These are phyloP conservation scores for Puffinus mauretanicus DNA, from an alignment of 2,113 vertebrate species.

Conservation along the genomic window DNA sequence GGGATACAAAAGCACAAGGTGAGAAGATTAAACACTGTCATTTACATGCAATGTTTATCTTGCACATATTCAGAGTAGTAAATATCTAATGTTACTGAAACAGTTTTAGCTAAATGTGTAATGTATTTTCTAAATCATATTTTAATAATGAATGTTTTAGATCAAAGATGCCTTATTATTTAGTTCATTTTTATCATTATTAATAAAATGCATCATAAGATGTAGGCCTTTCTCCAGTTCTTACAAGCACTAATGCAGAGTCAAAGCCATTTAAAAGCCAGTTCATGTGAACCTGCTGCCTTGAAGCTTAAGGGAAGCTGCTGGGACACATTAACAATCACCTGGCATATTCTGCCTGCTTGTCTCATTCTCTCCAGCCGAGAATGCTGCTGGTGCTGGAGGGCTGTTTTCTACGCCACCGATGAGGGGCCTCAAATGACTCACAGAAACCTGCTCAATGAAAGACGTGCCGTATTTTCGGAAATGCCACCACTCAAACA, in stretches of 20 bases:
- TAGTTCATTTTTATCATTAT: not conserved
- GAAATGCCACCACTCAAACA: slow-evolving; percentile 99
- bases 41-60: not conserved
- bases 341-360: slow-evolving; percentile 89
- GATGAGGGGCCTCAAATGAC: slow-evolving; percentile 90
- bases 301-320: not conserved
- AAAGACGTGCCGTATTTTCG: slow-evolving; percentile 96
- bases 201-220: not conserved
- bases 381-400: slow-evolving; percentile 78
- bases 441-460: slow-evolving; percentile 98
- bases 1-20: not conserved
- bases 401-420: slow-evolving; percentile 86
- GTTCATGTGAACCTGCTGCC: not conserved
- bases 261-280: not conserved
- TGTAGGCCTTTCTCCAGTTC: not conserved
- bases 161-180: not conserved
- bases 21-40: not conserved
- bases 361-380: slow-evolving; percentile 82
- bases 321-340: slow-evolving; percentile 37
- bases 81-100: not conserved
- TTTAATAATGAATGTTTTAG: not conserved
- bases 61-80: not conserved
- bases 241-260: not conserved
- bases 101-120: not conserved
- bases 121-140: not conserved